Conservation (phyloP, 2,113 vertebrate genomes). For the Condylura cristata region DNA sequence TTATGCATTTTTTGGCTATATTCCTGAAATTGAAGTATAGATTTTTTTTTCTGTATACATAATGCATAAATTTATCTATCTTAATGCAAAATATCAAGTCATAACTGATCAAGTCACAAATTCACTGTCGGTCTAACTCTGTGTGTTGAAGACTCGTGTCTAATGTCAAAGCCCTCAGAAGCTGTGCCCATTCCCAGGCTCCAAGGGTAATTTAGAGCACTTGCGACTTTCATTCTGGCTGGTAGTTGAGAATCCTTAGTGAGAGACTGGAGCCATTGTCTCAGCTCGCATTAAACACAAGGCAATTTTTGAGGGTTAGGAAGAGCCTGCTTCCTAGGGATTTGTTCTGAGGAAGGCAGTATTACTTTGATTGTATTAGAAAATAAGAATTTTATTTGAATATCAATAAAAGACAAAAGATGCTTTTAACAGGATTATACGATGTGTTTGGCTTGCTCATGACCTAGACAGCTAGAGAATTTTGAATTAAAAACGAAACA, state of each 20-base stretch:
- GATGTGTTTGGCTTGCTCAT: neutral
- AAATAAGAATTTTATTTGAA: constrained; percentile 21
- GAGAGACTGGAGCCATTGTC: constrained; percentile 13
- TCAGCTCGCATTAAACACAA: constrained; percentile 43
- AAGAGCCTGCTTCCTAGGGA: neutral
- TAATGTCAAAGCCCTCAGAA: constrained; percentile 31
- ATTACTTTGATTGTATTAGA: constrained; percentile 44
- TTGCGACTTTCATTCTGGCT: constrained; percentile 67
- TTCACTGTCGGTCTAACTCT: constrained; percentile 14
- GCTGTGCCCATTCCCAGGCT: constrained; percentile 11
- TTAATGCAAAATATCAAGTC: neutral
- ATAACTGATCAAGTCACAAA: constrained; percentile 26
- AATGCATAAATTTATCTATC: neutral
- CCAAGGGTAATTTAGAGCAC: constrained; percentile 30
- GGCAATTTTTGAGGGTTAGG: constrained; percentile 63
- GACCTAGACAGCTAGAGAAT: neutral
- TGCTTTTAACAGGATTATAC: neutral
- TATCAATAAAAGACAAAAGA: neutral
- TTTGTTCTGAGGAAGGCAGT: constrained; percentile 52
- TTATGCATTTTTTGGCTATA: neutral
- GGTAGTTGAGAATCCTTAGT: constrained; percentile 18
- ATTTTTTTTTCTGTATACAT: neutral
- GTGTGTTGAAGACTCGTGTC: neutral
- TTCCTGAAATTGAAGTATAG: neutral
- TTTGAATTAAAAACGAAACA: neutral